Evolutionary conservation across 2,797 vertebrate genomes (phyloP).

Genomic region (Antrozous pallidus): DNA sequence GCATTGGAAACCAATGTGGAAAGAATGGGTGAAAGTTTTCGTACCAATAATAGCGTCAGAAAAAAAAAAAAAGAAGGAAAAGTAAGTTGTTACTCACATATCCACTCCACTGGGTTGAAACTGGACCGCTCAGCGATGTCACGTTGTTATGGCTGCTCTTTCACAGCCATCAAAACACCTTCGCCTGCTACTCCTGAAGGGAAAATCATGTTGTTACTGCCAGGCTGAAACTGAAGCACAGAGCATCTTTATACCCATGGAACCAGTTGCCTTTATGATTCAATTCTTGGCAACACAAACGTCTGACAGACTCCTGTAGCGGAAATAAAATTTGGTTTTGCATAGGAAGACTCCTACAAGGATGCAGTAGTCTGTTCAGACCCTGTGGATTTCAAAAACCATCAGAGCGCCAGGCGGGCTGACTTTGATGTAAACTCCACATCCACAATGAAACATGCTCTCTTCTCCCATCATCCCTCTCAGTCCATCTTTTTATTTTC

Average conservation of each 20-base stretch:
- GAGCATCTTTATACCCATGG: not conserved
- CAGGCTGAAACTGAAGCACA: not conserved
- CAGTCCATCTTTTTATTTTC: not conserved
- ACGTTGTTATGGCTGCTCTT: not conserved
- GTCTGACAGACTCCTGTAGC: not conserved
- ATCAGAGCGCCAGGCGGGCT: not conserved
- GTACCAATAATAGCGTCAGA: not conserved
- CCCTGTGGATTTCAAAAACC: not conserved
- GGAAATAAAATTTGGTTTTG: not conserved
- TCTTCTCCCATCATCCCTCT: not conserved
- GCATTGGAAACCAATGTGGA: not conserved
- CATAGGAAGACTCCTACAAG: not conserved
- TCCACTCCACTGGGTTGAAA: not conserved
- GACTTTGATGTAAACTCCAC: not conserved
- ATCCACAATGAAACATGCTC: not conserved
- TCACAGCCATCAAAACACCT: not conserved
- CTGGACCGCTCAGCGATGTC: not conserved
- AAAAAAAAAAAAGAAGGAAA: not conserved
- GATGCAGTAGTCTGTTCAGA: not conserved
- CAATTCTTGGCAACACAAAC: not conserved
- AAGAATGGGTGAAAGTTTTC: not conserved
- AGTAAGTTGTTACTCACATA: not conserved
- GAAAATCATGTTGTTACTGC: not conserved
- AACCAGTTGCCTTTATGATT: not conserved
- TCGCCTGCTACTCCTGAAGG: not conserved